Evolutionary conservation across 2,888 invertebrate genomes (phyloP).

Genomic region (Drosophila hamatofila): DNA sequence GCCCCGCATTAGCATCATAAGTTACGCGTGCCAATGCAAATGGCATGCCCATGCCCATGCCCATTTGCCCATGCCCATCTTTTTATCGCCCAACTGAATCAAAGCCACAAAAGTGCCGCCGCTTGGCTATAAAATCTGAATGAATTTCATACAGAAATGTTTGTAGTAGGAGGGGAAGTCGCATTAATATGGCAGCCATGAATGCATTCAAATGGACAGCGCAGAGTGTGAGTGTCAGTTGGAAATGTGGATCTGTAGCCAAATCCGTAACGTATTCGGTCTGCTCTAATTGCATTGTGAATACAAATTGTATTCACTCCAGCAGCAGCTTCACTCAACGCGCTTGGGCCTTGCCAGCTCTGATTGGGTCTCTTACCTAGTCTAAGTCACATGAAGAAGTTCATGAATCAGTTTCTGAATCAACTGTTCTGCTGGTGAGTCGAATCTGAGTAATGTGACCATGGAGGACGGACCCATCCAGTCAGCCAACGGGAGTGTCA

Average conservation of each 20-base stretch:
- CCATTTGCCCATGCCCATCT: conserved; percentile 15
- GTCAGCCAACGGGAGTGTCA: background rate
- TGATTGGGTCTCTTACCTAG: background rate
- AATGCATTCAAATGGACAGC: conserved; percentile 30
- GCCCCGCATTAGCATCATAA: conserved; percentile 52
- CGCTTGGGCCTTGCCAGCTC: background rate
- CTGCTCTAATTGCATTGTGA: conserved; percentile 25
- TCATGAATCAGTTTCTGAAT: conserved; percentile 2
- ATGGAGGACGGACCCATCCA: conserved; percentile 8
- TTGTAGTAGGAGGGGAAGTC: background rate
- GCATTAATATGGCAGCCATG: conserved; percentile 59
- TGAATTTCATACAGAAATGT: conserved; percentile 63
- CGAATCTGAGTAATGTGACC: conserved; percentile 19
- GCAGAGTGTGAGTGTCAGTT: conserved; percentile 21
- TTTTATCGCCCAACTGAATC: conserved; percentile 28
- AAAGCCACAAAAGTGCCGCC: conserved; percentile 62
- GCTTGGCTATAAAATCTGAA: conserved; percentile 56
- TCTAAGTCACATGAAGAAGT: background rate
- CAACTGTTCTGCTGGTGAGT: background rate
- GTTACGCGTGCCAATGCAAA: conserved; percentile 62
- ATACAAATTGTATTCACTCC: conserved; percentile 23
- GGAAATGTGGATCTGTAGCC: conserved; percentile 6
- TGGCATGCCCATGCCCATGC: conserved; percentile 21
- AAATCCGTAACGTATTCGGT: conserved; percentile 1
- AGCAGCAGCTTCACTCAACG: background rate